Evolutionary conservation across 2,797 vertebrate species (phyloP), one percentile per base, ranked within the genome.

Genomic region (Nasua narica): DNA sequence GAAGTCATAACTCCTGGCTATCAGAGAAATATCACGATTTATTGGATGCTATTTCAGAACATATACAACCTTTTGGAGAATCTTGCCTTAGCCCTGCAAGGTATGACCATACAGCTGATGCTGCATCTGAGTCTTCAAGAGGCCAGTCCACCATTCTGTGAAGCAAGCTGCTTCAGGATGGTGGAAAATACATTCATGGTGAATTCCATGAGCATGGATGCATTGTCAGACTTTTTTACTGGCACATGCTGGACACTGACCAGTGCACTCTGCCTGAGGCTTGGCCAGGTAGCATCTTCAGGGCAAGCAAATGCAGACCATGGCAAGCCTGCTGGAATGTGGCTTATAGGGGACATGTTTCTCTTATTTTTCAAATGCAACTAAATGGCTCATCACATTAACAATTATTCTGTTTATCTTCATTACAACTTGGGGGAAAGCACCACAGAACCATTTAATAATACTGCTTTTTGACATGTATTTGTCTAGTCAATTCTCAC

Each of bases 231-330:
- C 13, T 52, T 60, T 70, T 72, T 93, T 56, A 25, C 40, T 29
- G 32, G 4, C 6, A 25, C 13, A 25, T 21, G 5, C 52, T 21
- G 43, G 13, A 16, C 7, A 23, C 56, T 32, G 35, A 54, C 46
- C 40, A 35, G 23, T 9, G 23, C 2, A 27, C 50, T 48, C 69
- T 37, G 15, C 43, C 6, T 43, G 35, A 60, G 32, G 10, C 46
- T 29, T 3, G 6, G 6, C 4, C 18, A 18, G 1, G 0, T 50
- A 21, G 9, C 16, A 8, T 78, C 40, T 40, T 37, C 5, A 3
- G 3, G 40, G 16, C 58, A 72, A 86, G 56, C 32, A 72, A 37
- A 29, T 18, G 7, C 58, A 52, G 70, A 7, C 35, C 2, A 14
- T 4, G 7, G 16, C 40, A 15, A 19, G 12, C 10, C 27, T 21